Evolutionary conservation across 1,140 invertebrate species (phyloP).

Genomic region (Leptopilina clavipes): DNA sequence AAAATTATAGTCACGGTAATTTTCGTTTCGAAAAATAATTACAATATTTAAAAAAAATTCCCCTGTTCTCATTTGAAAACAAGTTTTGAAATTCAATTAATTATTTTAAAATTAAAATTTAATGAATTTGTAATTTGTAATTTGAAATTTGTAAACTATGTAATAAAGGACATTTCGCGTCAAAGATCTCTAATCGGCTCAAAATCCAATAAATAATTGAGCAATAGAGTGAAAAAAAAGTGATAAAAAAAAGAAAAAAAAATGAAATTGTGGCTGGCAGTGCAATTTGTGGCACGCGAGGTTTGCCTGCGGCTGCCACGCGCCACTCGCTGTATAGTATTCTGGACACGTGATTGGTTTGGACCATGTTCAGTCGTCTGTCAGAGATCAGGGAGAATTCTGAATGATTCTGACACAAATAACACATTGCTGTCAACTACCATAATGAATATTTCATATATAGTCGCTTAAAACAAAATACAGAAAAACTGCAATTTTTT

Average conservation of each 20-base stretch:
- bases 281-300: constrained; percentile 70
- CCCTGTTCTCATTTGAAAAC: too few relatives aligned
- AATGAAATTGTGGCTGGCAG: constrained; percentile 55
- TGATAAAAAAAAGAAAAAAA: constrained; percentile 46
- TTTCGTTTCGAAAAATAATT: too few relatives aligned
- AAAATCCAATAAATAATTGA: constrained; percentile 39
- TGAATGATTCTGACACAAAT: constrained; percentile 25
- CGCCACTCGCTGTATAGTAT: constrained; percentile 49
- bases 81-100: too few relatives aligned
- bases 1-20: too few relatives aligned
- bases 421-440: constrained; percentile 15
- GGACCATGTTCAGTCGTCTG: constrained; percentile 24
- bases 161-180: too few relatives aligned
- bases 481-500: too few relatives aligned
- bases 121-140: too few relatives aligned
- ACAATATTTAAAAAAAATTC: too few relatives aligned
- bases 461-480: not conserved
- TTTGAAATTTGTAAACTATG: too few relatives aligned
- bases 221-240: constrained; percentile 39
- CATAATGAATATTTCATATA: not conserved
- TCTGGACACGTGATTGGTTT: constrained; percentile 37
- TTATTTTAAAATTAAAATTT: too few relatives aligned
- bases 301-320: constrained; percentile 58
- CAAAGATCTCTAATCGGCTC: not conserved
- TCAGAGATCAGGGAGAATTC: constrained; percentile 13